Evolutionary conservation across 2,888 invertebrate genomes (phyloP).

Genomic region (Nomada hirtipes): DNA sequence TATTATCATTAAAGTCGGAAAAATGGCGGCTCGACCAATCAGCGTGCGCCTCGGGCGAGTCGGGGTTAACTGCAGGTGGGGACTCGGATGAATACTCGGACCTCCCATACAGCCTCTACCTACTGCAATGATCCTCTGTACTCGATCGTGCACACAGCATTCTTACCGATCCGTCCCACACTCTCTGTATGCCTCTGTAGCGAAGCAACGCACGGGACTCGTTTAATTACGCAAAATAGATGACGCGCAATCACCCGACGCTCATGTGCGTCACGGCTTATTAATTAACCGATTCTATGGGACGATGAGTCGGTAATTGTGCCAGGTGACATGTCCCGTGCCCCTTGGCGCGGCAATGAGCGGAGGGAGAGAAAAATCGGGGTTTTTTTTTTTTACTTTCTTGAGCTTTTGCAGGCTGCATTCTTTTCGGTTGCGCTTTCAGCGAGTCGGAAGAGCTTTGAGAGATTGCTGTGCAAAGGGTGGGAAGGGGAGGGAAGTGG

Average conservation of each 20-base stretch:
- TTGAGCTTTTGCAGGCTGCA: no score
- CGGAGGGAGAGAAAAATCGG: neutral
- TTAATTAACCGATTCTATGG: slow-evolving; percentile 54
- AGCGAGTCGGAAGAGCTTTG: no score
- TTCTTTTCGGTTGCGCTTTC: no score
- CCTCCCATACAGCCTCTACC: slow-evolving; percentile 70
- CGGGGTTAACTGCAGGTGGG: slow-evolving; percentile 75
- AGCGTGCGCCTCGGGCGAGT: slow-evolving; percentile 68
- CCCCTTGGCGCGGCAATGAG: neutral
- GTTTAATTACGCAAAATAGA: slow-evolving; percentile 65
- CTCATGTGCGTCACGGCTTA: slow-evolving; percentile 52
- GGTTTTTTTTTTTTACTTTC: neutral
- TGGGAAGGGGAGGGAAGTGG: no score
- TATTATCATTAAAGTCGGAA: slow-evolving; percentile 78
- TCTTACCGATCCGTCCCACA: slow-evolving; percentile 43
- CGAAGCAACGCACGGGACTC: slow-evolving; percentile 30
- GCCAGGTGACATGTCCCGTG: neutral
- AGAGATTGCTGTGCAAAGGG: no score
- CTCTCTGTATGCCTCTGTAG: neutral
- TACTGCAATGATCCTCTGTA: slow-evolving; percentile 54
- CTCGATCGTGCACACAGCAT: slow-evolving; percentile 40
- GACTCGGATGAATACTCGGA: slow-evolving; percentile 66
- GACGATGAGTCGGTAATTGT: slow-evolving; percentile 18
- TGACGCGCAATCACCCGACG: slow-evolving; percentile 60
- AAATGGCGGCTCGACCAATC: slow-evolving; percentile 77